Evolutionary conservation across 1,140 invertebrate species (phyloP).

Genomic region (Drosophila kepulauana): DNA sequence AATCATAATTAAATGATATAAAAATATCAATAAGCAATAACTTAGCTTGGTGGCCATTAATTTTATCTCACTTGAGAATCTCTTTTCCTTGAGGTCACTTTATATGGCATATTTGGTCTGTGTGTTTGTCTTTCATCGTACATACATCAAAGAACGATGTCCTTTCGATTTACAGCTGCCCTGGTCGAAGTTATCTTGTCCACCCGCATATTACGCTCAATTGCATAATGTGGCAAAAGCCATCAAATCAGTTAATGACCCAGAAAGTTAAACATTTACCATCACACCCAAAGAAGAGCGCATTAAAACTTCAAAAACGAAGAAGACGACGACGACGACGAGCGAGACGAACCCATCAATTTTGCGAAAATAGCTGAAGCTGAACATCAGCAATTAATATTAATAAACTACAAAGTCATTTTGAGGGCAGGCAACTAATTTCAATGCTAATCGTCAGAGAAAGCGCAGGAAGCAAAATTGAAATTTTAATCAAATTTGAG

Average conservation of each 20-base stretch:
- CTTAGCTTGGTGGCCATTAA: too few species aligned
- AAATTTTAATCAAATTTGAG: slow-evolving; percentile 74
- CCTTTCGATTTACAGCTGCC: background rate
- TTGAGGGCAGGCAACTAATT: slow-evolving; percentile 61
- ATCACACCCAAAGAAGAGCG: background rate
- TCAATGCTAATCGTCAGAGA: slow-evolving; percentile 49
- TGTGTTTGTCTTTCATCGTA: slow-evolving; percentile 7
- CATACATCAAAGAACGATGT: background rate
- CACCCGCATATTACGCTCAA: slow-evolving; percentile 41
- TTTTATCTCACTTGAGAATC: too few species aligned
- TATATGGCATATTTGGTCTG: background rate
- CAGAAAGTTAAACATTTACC: slow-evolving; percentile 59
- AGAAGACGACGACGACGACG: background rate
- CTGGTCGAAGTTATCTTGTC: slow-evolving; percentile 29
- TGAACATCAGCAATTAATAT: slow-evolving; percentile 71
- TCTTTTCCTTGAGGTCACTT: background rate
- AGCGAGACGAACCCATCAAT: slow-evolving; percentile 44
- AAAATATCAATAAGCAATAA: too few species aligned
- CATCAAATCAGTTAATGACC: slow-evolving; percentile 76
- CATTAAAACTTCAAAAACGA: slow-evolving; percentile 13
- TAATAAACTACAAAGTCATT: slow-evolving; percentile 77
- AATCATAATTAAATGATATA: too few species aligned
- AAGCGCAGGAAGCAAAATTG: slow-evolving; percentile 57
- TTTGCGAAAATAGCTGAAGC: slow-evolving; percentile 42
- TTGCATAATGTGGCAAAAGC: slow-evolving; percentile 45